Evolutionary conservation across 2,113 vertebrate genomes (phyloP).

Genomic region (Ammodytes marinus): DNA sequence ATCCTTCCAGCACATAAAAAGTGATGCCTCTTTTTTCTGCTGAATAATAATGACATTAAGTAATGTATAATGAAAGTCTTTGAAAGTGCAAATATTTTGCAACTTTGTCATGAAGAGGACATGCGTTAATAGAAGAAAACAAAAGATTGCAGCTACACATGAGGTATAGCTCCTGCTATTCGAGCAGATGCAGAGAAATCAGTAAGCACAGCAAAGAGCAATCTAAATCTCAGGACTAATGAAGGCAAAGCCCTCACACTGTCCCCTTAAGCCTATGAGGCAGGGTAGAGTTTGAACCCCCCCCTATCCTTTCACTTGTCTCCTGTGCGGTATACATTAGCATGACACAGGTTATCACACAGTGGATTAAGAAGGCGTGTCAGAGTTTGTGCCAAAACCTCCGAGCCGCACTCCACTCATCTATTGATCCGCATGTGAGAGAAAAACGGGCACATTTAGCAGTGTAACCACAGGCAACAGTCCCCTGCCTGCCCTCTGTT

Average conservation of each 20-base stretch:
- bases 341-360: constrained; percentile 66
- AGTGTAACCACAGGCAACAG: constrained; percentile 68
- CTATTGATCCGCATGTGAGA: constrained; percentile 64
- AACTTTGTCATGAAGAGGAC: constrained; percentile 1
- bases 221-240: constrained; percentile 45
- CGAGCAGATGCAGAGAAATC: constrained; percentile 36
- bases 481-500: constrained; percentile 71
- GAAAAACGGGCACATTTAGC: constrained; percentile 63
- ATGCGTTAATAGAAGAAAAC: constrained; percentile 14
- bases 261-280: constrained; percentile 10
- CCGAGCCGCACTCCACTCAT: constrained; percentile 65
- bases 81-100: constrained; percentile 37
- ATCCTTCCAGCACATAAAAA: constrained; percentile 26
- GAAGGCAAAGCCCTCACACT: constrained; percentile 29
- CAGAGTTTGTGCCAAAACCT: constrained; percentile 65
- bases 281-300: constrained; percentile 23
- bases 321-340: constrained; percentile 46
- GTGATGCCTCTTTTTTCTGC: constrained; percentile 11
- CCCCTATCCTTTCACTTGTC: background rate
- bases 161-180: constrained; percentile 26
- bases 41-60: background rate
- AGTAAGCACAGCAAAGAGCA: constrained; percentile 57
- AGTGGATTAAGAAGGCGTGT: constrained; percentile 76
- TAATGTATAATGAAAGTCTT: constrained; percentile 20
- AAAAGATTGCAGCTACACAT: background rate